Base-by-base conservation (phyloP, 1,140 invertebrate genomes). In the Conus ventricosus region DNA sequence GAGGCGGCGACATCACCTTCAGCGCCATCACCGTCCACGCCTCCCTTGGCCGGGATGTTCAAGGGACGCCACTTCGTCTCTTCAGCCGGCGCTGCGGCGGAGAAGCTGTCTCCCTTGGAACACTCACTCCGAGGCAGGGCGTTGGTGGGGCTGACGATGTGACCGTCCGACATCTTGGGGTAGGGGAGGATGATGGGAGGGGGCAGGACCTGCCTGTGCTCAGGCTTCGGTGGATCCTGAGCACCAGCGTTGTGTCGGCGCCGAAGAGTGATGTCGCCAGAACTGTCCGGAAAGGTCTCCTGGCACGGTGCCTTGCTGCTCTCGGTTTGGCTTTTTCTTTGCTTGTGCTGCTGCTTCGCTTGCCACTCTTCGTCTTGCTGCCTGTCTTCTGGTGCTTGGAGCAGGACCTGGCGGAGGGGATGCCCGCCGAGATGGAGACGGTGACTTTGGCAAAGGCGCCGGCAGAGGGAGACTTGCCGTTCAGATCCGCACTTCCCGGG, bases 371-470 rank as follows among this genome's bases (percentile, higher is more conserved):
- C 8, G n/a, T 39, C 25, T 78, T 78, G 39, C 6, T 20, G 15
- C 39, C 51, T 51, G 39, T 4, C 51, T 81, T 81, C 39, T 81
- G 80, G 20, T 13, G 13, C 20, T 71, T 71, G 7, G 80, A 0
- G 4, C 11, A 17, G n/a, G 76, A 39, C 67, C 23, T 71, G 67
- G 67, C 23, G 51, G 80, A 81, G 39, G 80, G 76, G 8, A 51
- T 80, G 10, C 27, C 76, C 10, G 76, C 80, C 15, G 80, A 81
- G 51, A 81, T 54, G 51, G 80, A 53, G 6, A 81, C 80, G 39
- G 80, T 81, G 17, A 81, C 80, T 23, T 81, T 53, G 51, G 80
- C 80, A 81, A 81, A 39, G 15, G 80, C 80, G 39, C 80, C 53
- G 51, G 39, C 8, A 7, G 80, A 81, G 23, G 80, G 54, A 17